Percentiles rank a stretch among this genome's conserved stretches.
These are phyloP conservation scores for Eira barbara DNA, from an alignment of 2,113 vertebrate genomes.

Conservation along the genomic window DNA sequence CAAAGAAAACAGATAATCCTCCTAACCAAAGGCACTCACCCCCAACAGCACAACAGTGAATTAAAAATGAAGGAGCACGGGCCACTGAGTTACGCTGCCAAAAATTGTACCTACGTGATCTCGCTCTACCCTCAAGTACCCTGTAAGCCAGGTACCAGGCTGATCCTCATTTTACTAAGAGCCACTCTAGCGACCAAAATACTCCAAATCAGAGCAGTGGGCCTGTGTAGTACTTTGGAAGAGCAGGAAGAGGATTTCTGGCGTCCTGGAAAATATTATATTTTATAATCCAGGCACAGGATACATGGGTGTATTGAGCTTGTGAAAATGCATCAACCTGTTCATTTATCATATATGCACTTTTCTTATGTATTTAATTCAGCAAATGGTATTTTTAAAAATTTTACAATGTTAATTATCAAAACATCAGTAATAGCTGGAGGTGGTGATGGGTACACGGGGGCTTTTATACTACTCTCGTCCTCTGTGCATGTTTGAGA, in stretches of 20 bases:
- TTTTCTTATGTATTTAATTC: background rate
- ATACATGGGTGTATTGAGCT: background rate
- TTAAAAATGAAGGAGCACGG: background rate
- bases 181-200: background rate
- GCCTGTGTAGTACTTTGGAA: background rate
- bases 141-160: background rate
- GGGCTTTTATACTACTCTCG: background rate
- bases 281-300: background rate
- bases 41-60: background rate
- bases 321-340: background rate
- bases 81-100: background rate
- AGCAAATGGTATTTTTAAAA: background rate
- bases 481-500: background rate
- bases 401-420: background rate
- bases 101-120: background rate
- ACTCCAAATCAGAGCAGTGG: background rate
- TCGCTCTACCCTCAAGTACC: background rate
- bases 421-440: background rate
- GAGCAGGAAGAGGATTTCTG: background rate
- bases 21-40: background rate
- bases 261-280: background rate
- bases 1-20: background rate
- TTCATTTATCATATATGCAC: background rate
- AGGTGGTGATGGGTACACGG: background rate
- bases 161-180: background rate